Evolutionary conservation across 2,113 vertebrate genomes (phyloP).

Genomic region (Trochalopteron elliotii): DNA sequence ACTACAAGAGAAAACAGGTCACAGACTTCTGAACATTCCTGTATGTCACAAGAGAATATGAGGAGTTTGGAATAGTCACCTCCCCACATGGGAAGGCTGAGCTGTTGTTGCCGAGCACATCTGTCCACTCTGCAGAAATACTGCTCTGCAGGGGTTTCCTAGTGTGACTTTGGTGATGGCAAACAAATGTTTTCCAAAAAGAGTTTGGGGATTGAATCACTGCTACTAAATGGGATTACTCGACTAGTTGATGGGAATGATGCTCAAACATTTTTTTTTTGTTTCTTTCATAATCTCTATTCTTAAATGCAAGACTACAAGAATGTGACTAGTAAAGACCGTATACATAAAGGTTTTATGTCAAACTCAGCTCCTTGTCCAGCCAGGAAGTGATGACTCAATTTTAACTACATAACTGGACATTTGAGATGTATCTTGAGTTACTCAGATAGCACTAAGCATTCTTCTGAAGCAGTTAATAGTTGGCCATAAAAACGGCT

Average conservation of each 20-base stretch:
- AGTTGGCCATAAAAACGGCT: background rate
- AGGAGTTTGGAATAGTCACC: background rate
- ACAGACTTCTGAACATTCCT: background rate
- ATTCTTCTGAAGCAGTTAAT: background rate
- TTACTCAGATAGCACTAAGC: background rate
- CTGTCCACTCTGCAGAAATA: background rate
- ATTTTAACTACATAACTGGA: background rate
- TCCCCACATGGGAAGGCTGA: background rate
- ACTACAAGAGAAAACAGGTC: background rate
- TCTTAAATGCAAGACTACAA: background rate
- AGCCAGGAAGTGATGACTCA: background rate
- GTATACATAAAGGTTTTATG: background rate
- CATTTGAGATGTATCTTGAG: background rate
- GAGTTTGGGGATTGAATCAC: background rate
- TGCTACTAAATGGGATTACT: background rate
- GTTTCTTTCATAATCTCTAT: background rate
- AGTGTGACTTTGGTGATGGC: background rate
- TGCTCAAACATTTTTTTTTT: background rate
- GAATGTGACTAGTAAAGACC: background rate
- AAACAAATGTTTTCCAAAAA: background rate
- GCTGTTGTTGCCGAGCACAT: background rate
- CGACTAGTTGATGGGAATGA: fast-evolving
- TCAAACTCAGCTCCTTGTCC: background rate
- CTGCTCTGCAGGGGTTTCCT: background rate
- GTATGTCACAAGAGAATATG: background rate